Conservation (phyloP, 2,888 invertebrate genomes). For the Andricus curvator region DNA sequence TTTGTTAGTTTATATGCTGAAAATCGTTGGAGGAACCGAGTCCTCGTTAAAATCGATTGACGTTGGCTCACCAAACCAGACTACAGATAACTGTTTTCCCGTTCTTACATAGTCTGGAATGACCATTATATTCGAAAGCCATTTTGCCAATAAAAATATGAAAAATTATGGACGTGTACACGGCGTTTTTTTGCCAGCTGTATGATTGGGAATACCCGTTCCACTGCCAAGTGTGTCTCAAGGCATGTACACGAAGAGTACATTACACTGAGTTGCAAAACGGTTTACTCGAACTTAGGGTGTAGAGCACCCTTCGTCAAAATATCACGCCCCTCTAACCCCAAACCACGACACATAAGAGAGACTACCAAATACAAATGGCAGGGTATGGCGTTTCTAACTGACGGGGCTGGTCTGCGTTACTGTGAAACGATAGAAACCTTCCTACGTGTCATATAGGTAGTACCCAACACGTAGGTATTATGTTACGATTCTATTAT, state of each 20-base stretch:
- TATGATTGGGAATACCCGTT: too few relatives aligned
- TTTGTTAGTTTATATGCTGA: too few relatives aligned
- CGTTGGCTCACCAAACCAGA: too few relatives aligned
- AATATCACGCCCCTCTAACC: slow-evolving; percentile 58
- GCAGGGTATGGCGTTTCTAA: slow-evolving; percentile 56
- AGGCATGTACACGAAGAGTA: background rate
- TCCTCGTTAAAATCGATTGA: too few relatives aligned
- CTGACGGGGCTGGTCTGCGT: slow-evolving; percentile 54
- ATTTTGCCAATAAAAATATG: slow-evolving; percentile 38
- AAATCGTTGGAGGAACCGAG: too few relatives aligned
- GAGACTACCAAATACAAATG: slow-evolving; percentile 49
- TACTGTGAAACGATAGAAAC: slow-evolving; percentile 11
- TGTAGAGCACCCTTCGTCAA: slow-evolving; percentile 38
- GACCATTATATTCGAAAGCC: background rate
- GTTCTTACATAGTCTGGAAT: background rate
- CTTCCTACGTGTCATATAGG: slow-evolving; percentile 11
- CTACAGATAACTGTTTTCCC: background rate
- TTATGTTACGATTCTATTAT: slow-evolving; percentile 69
- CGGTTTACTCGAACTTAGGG: background rate
- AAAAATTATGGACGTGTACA: slow-evolving; percentile 26
- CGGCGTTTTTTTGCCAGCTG: background rate
- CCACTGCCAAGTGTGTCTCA: background rate
- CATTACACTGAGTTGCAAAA: background rate
- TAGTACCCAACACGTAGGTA: slow-evolving; percentile 51
- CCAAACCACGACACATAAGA: slow-evolving; percentile 31